Percentiles rank a stretch among this genome's conserved stretches.
These are phyloP conservation scores for Lasioglossum albipes DNA, from an alignment of 1,140 invertebrate species.

Conservation along the genomic window DNA sequence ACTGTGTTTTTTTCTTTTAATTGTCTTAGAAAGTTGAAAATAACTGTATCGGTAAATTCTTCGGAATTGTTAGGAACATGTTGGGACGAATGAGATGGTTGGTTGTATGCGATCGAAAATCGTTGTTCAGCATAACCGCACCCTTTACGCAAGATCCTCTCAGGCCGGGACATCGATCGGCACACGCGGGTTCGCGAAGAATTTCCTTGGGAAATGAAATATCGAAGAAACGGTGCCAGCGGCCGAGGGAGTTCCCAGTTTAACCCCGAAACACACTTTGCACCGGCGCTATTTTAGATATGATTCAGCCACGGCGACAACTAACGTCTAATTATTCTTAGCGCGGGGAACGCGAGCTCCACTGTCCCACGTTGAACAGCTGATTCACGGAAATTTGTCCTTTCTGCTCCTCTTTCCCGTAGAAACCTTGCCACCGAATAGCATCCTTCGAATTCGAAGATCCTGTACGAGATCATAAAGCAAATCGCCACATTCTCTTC, in stretches of 20 bases:
- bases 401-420: not conserved
- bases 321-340: conserved; percentile 66
- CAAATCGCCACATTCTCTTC: too few relatives aligned
- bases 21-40: too few relatives aligned
- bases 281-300: conserved; percentile 58
- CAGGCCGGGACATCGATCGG: not conserved
- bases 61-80: too few relatives aligned
- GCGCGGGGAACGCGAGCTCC: conserved; percentile 24
- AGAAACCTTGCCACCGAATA: too few relatives aligned
- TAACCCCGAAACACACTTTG: conserved; percentile 56
- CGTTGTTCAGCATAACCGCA: too few relatives aligned
- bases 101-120: not conserved
- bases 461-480: too few relatives aligned
- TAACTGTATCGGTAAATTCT: too few relatives aligned
- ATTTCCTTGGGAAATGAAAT: conserved; percentile 11
- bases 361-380: conserved; percentile 42
- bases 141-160: conserved; percentile 2
- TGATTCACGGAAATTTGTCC: conserved; percentile 44
- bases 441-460: too few relatives aligned
- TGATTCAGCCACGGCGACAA: conserved; percentile 56
- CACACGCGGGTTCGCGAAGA: not conserved
- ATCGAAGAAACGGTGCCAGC: conserved; percentile 16
- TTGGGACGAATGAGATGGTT: too few relatives aligned
- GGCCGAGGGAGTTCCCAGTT: conserved; percentile 20
- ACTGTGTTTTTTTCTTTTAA: too few relatives aligned